Percentiles rank a stretch among this genome's conserved stretches.
These are phyloP conservation scores for Ptychobarbus kaznakovi DNA, from an alignment of 2,797 vertebrate species.

Conservation along the genomic window DNA sequence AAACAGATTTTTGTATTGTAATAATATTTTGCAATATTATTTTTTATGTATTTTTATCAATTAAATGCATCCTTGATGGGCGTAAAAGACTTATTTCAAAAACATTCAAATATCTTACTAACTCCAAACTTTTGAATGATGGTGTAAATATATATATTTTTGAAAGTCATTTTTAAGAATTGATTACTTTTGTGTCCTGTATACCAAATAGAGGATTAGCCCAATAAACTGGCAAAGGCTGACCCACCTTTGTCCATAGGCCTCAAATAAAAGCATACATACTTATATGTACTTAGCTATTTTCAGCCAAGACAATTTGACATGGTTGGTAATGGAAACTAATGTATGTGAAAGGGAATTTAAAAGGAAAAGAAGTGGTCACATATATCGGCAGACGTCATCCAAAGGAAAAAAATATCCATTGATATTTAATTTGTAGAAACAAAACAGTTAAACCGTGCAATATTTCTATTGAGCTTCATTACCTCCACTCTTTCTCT, in stretches of 20 bases:
- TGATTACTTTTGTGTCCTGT: conserved; percentile 8
- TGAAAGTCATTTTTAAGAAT: not conserved
- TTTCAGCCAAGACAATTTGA: not conserved
- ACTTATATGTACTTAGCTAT: not conserved
- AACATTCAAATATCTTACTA: not conserved
- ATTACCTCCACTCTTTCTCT: not conserved
- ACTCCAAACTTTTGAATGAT: not conserved
- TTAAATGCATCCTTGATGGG: not conserved
- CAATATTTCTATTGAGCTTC: not conserved
- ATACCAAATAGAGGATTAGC: not conserved
- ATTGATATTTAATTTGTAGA: not conserved
- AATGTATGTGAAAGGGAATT: not conserved
- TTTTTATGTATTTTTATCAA: not conserved
- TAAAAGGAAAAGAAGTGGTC: not conserved
- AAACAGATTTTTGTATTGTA: not conserved
- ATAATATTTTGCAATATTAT: not conserved
- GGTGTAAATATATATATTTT: not conserved
- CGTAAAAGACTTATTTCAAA: not conserved
- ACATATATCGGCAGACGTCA: not conserved
- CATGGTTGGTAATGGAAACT: not conserved
- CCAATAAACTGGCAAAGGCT: not conserved
- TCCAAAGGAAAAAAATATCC: not conserved
- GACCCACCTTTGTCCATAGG: not conserved
- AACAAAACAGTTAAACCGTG: not conserved
- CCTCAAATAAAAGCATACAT: not conserved